Percentiles rank a stretch among this genome's conserved stretches.
Evolutionary conservation across 2,113 vertebrate genomes (phyloP).

Genomic region (Arenaria interpres): DNA sequence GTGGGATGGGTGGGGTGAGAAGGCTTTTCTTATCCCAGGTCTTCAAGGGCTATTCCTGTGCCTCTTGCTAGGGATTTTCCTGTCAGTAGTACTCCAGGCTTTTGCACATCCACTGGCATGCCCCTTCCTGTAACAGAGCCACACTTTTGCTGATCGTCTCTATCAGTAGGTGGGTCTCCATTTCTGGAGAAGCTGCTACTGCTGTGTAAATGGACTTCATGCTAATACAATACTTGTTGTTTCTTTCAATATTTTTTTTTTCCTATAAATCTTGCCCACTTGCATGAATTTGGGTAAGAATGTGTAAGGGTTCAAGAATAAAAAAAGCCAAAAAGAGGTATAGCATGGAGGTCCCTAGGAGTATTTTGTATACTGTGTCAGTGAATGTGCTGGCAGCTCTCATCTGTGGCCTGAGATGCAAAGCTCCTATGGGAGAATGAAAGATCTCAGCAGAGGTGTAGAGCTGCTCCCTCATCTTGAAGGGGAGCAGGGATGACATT

Average conservation of each 20-base stretch:
- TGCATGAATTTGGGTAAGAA: not conserved
- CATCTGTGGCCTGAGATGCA: not conserved
- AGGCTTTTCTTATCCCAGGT: not conserved
- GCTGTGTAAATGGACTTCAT: not conserved
- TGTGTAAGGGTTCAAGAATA: not conserved
- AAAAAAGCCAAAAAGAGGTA: not conserved
- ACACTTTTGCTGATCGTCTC: not conserved
- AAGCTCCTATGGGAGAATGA: not conserved
- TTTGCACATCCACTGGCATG: not conserved
- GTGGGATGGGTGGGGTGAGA: not conserved
- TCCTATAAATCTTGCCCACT: not conserved
- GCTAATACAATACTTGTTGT: not conserved
- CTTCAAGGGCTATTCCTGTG: not conserved
- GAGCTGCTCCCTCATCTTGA: not conserved
- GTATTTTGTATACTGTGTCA: not conserved
- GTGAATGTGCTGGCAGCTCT: not conserved
- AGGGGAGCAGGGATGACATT: not conserved
- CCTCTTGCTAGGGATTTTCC: not conserved
- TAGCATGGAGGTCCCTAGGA: not conserved
- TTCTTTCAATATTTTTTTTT: not conserved
- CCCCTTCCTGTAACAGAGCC: not conserved
- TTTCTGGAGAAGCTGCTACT: not conserved
- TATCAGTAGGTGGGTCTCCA: not conserved
- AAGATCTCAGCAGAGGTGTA: not conserved
- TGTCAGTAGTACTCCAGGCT: not conserved